Evolutionary conservation across 2,797 vertebrate genomes (phyloP).

Genomic region (Pipistrellus pygmaeus): DNA sequence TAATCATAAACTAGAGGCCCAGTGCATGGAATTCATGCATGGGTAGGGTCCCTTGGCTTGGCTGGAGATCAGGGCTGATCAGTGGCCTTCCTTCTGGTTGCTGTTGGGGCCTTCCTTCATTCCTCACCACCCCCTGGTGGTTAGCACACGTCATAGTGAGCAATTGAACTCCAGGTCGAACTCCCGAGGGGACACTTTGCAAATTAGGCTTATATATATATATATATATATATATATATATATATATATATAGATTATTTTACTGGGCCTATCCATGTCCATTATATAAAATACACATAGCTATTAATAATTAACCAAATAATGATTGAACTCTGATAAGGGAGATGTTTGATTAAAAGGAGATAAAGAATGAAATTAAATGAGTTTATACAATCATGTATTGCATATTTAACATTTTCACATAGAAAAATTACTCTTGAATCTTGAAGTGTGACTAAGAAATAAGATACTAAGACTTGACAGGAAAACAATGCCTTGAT

Average conservation of each 20-base stretch:
- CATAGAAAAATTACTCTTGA: slow-evolving; percentile 38
- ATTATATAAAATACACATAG: background rate
- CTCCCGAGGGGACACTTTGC: too few species aligned
- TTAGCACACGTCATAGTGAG: too few species aligned
- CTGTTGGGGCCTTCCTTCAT: too few species aligned
- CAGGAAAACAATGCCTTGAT: background rate
- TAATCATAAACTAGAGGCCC: background rate
- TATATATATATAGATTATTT: background rate
- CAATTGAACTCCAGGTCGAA: accelerated
- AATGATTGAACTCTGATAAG: slow-evolving; percentile 14
- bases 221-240: too few species aligned
- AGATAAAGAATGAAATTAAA: background rate
- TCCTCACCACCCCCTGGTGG: too few species aligned
- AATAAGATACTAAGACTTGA: slow-evolving; percentile 54
- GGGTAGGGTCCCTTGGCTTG: too few species aligned
- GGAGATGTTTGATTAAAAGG: slow-evolving; percentile 7
- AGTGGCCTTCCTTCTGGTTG: too few species aligned
- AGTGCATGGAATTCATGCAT: too few species aligned
- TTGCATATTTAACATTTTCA: slow-evolving; percentile 28
- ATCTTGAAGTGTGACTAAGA: slow-evolving; percentile 43
- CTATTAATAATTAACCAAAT: slow-evolving; percentile 46
- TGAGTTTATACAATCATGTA: background rate
- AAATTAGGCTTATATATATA: too few species aligned
- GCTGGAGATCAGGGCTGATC: too few species aligned
- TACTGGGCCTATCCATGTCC: background rate